These are phyloP conservation scores for Nasonia oneida DNA, from an alignment of 2,888 invertebrate genomes.

Conservation along the genomic window DNA sequence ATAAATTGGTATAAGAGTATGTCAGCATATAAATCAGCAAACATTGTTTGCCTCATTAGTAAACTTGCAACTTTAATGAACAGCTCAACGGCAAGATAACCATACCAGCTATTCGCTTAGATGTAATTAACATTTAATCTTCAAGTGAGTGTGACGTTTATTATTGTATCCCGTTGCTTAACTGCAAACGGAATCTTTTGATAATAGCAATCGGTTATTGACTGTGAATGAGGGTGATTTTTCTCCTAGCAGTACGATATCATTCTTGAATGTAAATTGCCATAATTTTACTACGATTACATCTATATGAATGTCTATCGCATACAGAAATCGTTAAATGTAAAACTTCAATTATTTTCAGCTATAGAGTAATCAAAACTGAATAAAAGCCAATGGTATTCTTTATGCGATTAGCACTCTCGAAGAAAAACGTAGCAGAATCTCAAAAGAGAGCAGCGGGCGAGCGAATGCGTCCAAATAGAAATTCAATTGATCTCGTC, in stretches of 20 bases:
- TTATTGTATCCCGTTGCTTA: conserved; percentile 47
- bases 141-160: conserved; percentile 35
- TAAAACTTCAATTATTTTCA: too few relatives aligned
- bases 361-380: background rate
- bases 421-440: conserved; percentile 30
- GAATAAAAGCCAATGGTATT: background rate
- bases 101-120: conserved; percentile 20
- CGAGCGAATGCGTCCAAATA: conserved; percentile 77
- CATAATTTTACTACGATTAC: background rate
- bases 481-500: conserved; percentile 83
- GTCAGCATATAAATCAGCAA: conserved; percentile 24
- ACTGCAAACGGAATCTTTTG: conserved; percentile 65
- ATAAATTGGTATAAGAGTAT: conserved; percentile 31
- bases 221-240: conserved; percentile 62
- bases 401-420: conserved; percentile 48
- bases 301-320: too few relatives aligned
- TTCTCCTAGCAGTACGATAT: conserved; percentile 25
- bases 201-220: conserved; percentile 73
- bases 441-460: conserved; percentile 36
- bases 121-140: conserved; percentile 40
- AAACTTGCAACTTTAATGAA: conserved; percentile 29
- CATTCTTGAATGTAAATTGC: background rate
- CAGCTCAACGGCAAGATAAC: conserved; percentile 26
- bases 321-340: too few relatives aligned
- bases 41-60: conserved; percentile 56